Evolutionary conservation across 2,797 vertebrate species (phyloP), one percentile per base, ranked within the genome.

Genomic region (Catostomus latipinnis): DNA sequence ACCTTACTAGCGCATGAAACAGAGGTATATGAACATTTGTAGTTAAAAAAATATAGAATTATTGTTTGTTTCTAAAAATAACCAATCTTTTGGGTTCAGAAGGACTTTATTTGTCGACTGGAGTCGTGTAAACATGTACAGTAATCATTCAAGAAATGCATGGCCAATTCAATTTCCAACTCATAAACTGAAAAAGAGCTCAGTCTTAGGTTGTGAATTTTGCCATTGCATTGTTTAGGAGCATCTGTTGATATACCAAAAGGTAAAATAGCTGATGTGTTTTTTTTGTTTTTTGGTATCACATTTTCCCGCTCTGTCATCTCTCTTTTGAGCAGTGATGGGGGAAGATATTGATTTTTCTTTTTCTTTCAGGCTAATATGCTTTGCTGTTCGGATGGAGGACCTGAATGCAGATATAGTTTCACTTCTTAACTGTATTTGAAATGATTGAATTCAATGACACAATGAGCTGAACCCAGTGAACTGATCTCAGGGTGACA

Each of bases 381-480:
- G 56, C 78, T 80, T 79, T 14, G 76, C 71, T 77, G 60, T 84
- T 77, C 77, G 74, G 83, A 84, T 82, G 68, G 71, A 85, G 78
- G 68, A 58, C 60, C 75, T 67, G 68, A 83, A 60, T 74, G 81
- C 74, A 80, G 83, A 74, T 82, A 75, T 88, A 70, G 71, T 81
- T 82, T 85, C 80, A 76, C 72, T 83, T 77, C 61, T 81, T 83
- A 86, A 83, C 82, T 73, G 63, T 81, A 80, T 85, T 88, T 85
- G 80, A 87, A 87, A 84, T 84, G 86, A 86, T 84, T 71, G 18
- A 75, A 81, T 46, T 63, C 79, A 81, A 69, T 80, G 66, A 48
- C 63, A 65, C 7, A n/a, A 56, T 56, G 12, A 34, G 46, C 72
- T 61, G 81, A 71, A 50, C 71, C 72, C 67, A 63, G 66, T 68